Evolutionary conservation across 2,888 invertebrate species (phyloP).

Genomic region (Biston betularia): DNA sequence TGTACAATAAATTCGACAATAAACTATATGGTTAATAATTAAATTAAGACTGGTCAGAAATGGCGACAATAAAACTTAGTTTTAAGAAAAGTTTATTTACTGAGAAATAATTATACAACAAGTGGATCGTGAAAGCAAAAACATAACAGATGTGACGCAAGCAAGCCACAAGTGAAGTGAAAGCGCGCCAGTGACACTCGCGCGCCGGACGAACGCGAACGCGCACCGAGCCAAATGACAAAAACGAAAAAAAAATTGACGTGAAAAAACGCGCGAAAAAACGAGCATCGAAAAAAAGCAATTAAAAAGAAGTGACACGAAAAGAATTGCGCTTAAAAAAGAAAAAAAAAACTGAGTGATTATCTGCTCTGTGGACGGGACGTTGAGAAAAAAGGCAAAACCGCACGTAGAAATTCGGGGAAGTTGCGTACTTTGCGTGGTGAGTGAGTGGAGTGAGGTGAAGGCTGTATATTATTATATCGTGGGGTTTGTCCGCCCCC

Average conservation of each 20-base stretch:
- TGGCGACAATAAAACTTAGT: slow-evolving; percentile 58
- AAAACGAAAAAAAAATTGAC: slow-evolving; percentile 41
- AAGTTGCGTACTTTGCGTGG: slow-evolving; percentile 35
- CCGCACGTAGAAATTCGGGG: slow-evolving; percentile 15
- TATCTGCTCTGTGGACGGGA: neutral
- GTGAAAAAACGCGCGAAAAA: neutral
- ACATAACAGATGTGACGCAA: slow-evolving; percentile 63
- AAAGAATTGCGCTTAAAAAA: slow-evolving; percentile 30
- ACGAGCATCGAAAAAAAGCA: neutral
- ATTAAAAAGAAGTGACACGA: slow-evolving; percentile 10
- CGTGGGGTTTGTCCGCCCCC: slow-evolving; percentile 67
- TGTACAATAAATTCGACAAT: slow-evolving; percentile 25
- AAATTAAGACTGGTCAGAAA: slow-evolving; percentile 48
- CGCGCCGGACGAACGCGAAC: slow-evolving; percentile 57
- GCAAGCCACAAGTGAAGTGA: slow-evolving; percentile 57
- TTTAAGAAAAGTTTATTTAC: slow-evolving; percentile 42
- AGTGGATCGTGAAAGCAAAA: slow-evolving; percentile 42
- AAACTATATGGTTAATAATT: slow-evolving; percentile 26
- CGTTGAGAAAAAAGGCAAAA: slow-evolving; percentile 25
- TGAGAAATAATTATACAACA: slow-evolving; percentile 5
- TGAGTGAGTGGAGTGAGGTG: slow-evolving; percentile 43
- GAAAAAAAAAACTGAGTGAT: slow-evolving; percentile 1
- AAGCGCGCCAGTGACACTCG: slow-evolving; percentile 66
- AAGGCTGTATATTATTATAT: slow-evolving; percentile 48
- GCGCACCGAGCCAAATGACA: slow-evolving; percentile 35